Evolutionary conservation across 1,140 invertebrate genomes (phyloP).

Genomic region (Pseudoatta argentina): DNA sequence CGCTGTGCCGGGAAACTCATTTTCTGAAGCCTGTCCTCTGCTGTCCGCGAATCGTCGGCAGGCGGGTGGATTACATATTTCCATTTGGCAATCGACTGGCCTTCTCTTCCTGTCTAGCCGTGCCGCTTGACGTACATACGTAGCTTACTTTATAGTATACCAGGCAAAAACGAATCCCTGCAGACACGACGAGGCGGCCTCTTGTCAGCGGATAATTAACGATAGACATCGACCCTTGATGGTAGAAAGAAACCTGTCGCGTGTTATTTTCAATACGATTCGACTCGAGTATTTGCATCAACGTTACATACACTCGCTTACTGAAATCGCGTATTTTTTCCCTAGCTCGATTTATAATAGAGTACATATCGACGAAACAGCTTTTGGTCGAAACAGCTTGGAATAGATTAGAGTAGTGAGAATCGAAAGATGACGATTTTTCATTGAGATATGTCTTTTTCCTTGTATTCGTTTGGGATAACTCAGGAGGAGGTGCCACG

Average conservation of each 20-base stretch:
- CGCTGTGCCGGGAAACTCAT: conserved; percentile 72
- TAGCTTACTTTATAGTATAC: conserved; percentile 73
- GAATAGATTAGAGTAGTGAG: neutral
- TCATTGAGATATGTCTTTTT: neutral
- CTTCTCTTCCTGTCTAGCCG: conserved; percentile 66
- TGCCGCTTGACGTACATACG: conserved; percentile 72
- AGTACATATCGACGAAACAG: neutral
- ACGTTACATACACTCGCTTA: conserved; percentile 12
- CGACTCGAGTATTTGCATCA: conserved; percentile 62
- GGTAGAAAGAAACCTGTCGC: conserved; percentile 72
- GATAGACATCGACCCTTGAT: conserved; percentile 65
- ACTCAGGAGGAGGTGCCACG: too few relatives aligned
- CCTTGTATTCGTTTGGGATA: too few relatives aligned
- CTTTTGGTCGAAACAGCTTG: neutral
- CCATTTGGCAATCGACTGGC: conserved; percentile 77
- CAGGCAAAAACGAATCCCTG: conserved; percentile 69
- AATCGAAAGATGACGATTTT: neutral
- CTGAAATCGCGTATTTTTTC: conserved; percentile 45
- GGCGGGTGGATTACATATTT: conserved; percentile 76
- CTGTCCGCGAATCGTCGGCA: conserved; percentile 74
- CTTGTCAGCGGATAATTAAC: conserved; percentile 77
- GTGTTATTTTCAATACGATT: conserved; percentile 61
- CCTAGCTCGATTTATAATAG: neutral
- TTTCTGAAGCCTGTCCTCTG: conserved; percentile 77
- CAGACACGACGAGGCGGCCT: conserved; percentile 60